A percentile compares a stretch with the other conserved stretches of the same genome.
Conservation (phyloP, 2,888 invertebrate genomes). For the Conomelus anceps region DNA sequence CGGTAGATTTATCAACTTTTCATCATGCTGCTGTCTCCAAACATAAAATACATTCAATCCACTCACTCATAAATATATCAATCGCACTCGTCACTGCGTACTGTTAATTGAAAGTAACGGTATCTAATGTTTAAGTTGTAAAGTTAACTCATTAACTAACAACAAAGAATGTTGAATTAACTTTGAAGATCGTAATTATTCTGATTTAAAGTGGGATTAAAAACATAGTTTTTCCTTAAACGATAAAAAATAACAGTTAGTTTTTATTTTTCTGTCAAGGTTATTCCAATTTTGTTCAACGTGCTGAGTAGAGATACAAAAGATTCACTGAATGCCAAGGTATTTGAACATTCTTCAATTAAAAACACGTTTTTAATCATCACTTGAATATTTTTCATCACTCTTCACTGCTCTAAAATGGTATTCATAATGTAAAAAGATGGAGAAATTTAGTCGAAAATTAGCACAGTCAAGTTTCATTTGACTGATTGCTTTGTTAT, state of each 20-base stretch:
- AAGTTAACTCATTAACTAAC: background rate
- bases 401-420: background rate
- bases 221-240: background rate
- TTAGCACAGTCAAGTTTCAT: no score
- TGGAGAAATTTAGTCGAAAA: no score
- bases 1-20: background rate
- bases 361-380: background rate
- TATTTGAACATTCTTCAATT: background rate
- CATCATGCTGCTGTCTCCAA: background rate
- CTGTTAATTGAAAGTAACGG: background rate
- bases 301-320: no score
- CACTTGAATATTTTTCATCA: no score
- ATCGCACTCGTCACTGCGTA: background rate
- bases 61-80: no score
- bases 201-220: background rate
- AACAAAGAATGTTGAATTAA: background rate
- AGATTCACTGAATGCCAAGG: background rate
- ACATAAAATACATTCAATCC: no score
- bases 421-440: no score
- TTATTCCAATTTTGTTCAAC: background rate
- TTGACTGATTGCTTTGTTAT: no score
- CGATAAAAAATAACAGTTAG: background rate
- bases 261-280: background rate
- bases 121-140: background rate
- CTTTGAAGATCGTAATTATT: background rate